A percentile compares a stretch with the other conserved stretches of the same genome.
Conservation (phyloP, 1,140 invertebrate genomes). For the Pachyrhynchus sulphureomaculatus region DNA sequence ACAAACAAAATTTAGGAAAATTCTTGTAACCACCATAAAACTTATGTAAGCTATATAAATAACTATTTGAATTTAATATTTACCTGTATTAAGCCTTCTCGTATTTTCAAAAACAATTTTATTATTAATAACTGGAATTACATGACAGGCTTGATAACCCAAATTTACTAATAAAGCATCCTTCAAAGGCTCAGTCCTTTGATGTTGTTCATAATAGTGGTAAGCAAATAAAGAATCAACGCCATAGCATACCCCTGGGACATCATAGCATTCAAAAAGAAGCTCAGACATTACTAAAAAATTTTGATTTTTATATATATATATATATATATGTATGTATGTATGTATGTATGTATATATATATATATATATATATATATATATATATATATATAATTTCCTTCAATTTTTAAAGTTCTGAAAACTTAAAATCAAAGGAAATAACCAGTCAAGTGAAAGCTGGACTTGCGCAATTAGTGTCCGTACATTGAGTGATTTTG, state of each 20-base stretch:
- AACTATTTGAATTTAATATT: background rate
- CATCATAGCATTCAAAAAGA: conserved; percentile 89
- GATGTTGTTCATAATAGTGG: conserved; percentile 51
- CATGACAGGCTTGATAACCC: conserved; percentile 85
- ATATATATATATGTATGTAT: no score
- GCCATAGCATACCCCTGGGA: conserved; percentile 84
- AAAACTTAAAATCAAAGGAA: no score
- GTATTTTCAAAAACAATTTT: conserved; percentile 67
- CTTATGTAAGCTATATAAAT: background rate
- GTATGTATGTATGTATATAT: no score
- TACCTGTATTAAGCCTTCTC: conserved; percentile 75
- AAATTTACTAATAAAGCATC: conserved; percentile 78
- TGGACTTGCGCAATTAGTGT: no score
- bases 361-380: no score
- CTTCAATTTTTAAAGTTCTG: no score
- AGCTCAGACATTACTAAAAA: conserved; percentile 90
- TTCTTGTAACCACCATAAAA: no score
- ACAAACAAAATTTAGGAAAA: no score
- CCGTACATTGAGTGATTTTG: no score
- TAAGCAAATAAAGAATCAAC: conserved; percentile 85
- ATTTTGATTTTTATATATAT: background rate
- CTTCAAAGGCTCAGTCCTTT: conserved; percentile 64
- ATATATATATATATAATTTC: no score
- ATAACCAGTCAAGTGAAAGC: no score
- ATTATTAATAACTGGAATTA: conserved; percentile 80